Conservation (phyloP, 2,888 invertebrate species). For the Lobophora halterata region DNA sequence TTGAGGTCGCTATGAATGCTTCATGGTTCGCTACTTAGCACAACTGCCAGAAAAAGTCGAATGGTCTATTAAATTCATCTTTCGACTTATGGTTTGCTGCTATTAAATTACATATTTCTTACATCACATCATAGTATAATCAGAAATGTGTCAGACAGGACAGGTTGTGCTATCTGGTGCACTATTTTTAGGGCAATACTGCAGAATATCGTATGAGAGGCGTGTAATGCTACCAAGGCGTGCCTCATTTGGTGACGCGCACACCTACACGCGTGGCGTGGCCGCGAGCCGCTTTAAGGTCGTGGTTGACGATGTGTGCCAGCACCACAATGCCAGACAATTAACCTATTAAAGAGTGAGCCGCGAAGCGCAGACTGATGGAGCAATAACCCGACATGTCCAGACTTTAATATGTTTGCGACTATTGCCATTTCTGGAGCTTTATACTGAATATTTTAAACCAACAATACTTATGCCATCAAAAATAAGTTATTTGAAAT, state of each 20-base stretch:
- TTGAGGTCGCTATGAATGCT: constrained; percentile 50
- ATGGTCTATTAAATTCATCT: constrained; percentile 40
- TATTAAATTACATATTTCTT: too few species aligned
- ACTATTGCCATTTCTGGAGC: constrained; percentile 15
- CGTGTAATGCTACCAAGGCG: constrained; percentile 41
- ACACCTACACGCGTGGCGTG: constrained; percentile 68
- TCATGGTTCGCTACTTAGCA: constrained; percentile 45
- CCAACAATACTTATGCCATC: neutral
- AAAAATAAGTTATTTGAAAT: neutral
- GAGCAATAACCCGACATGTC: constrained; percentile 66
- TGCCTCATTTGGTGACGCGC: constrained; percentile 60
- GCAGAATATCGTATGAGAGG: constrained; percentile 30
- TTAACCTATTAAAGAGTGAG: constrained; percentile 76
- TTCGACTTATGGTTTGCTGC: constrained; percentile 20
- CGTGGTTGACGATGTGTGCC: constrained; percentile 73
- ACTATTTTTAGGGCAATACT: constrained; percentile 24
- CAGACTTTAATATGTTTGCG: constrained; percentile 46
- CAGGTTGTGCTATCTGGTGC: constrained; percentile 21
- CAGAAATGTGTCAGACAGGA: neutral
- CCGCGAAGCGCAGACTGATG: constrained; percentile 58
- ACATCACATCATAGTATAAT: constrained; percentile 1
- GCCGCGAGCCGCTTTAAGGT: constrained; percentile 74
- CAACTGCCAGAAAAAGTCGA: constrained; percentile 43
- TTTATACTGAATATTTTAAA: neutral
- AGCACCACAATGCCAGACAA: constrained; percentile 77